Percentiles rank a stretch among this genome's conserved stretches.
phyloP scores from a whole-genome alignment of 2,888 invertebrate genomes.

The Odontocerum albicorne region DNA sequence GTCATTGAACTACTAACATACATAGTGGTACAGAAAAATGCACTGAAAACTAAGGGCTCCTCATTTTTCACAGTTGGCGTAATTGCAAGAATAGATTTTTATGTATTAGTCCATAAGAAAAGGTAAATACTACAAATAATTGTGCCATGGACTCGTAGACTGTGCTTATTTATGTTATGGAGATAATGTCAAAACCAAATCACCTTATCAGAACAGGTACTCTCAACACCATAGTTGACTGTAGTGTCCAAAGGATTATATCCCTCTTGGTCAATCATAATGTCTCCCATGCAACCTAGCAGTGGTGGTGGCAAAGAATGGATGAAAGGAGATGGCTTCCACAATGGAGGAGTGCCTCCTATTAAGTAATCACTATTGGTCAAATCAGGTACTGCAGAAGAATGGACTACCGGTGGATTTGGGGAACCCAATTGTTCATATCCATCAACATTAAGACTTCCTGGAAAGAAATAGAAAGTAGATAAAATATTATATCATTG shows the following conservation, averaged over 20 bases:
- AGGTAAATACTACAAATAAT: no score
- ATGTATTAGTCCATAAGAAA: no score
- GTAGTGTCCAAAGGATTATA: slow-evolving; percentile 73
- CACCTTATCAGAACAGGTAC: slow-evolving; percentile 71
- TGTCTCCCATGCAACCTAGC: slow-evolving; percentile 81
- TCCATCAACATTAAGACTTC: slow-evolving; percentile 70
- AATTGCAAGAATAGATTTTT: no score
- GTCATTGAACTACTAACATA: no score
- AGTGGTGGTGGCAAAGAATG: slow-evolving; percentile 54
- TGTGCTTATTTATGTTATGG: no score
- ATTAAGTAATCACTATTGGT: slow-evolving; percentile 72
- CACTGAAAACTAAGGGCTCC: no score
- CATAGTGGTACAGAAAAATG: no score
- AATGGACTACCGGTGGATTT: slow-evolving; percentile 60
- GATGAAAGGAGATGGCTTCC: slow-evolving; percentile 38
- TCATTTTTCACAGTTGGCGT: no score
- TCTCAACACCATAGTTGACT: slow-evolving; percentile 71
- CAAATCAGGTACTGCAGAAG: slow-evolving; percentile 67
- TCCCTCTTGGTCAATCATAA: slow-evolving; percentile 69
- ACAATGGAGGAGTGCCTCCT: slow-evolving; percentile 82
- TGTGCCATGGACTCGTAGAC: no score
- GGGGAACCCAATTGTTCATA: slow-evolving; percentile 69
- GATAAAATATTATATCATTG: no score
- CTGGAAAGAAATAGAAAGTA: no score
- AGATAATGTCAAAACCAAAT: no score